phyloP scores from a whole-genome alignment of 2,113 vertebrate species.

The Kobus ellipsiprymnus region DNA sequence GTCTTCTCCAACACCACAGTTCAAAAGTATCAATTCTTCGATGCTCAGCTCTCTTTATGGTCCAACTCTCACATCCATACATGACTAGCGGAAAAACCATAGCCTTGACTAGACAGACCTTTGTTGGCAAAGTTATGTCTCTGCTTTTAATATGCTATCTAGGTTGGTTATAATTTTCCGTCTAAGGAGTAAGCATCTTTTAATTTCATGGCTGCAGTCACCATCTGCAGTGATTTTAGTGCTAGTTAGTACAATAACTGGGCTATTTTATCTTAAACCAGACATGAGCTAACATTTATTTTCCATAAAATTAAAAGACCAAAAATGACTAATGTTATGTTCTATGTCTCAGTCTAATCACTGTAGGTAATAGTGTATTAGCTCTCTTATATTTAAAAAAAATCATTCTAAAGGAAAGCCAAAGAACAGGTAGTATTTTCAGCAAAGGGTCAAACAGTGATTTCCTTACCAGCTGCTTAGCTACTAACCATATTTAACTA shows the following conservation, averaged over 20 bases:
- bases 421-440: not conserved
- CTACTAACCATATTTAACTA: not conserved
- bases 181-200: not conserved
- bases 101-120: not conserved
- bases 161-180: not conserved
- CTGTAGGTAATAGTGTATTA: not conserved
- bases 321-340: not conserved
- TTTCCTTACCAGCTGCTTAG: not conserved
- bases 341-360: not conserved
- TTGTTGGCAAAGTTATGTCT: not conserved
- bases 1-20: not conserved
- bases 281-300: not conserved
- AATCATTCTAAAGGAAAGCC: not conserved
- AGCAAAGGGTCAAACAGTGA: not conserved
- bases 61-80: not conserved
- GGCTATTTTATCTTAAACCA: slow-evolving; percentile 24
- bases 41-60: not conserved
- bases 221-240: not conserved
- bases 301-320: not conserved
- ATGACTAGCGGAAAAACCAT: not conserved
- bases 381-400: not conserved
- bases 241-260: not conserved
- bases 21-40: not conserved
- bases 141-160: not conserved
- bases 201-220: not conserved